Evolutionary conservation across 2,113 vertebrate species (phyloP).

Genomic region (Boulengeromyrus knoepffleri): DNA sequence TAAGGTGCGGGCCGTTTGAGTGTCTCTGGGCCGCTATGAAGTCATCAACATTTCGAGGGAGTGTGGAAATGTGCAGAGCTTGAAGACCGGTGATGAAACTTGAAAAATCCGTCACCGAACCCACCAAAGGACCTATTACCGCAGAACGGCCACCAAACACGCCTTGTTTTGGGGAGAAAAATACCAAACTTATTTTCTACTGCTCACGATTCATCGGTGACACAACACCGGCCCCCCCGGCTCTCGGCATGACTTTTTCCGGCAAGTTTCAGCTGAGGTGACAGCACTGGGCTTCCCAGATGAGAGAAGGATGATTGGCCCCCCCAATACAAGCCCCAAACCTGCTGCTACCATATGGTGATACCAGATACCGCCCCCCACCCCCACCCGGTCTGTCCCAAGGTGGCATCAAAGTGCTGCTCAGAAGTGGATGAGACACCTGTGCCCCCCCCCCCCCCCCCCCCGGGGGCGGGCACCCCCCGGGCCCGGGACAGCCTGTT

Average conservation of each 20-base stretch:
- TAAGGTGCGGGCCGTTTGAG: slow-evolving; percentile 37
- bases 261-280: not conserved
- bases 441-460: slow-evolving; percentile 4
- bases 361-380: slow-evolving; percentile 48
- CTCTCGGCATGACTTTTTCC: not conserved
- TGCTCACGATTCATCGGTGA: not conserved
- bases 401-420: slow-evolving; percentile 38
- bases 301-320: slow-evolving; percentile 22
- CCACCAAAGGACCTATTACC: not conserved
- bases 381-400: slow-evolving; percentile 26
- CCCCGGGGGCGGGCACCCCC: too few species aligned
- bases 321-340: slow-evolving; percentile 33
- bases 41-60: not conserved
- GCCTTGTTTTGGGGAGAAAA: not conserved
- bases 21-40: not conserved
- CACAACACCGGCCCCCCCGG: slow-evolving; percentile 13
- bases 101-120: not conserved
- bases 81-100: not conserved
- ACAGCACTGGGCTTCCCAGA: not conserved
- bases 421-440: slow-evolving; percentile 33
- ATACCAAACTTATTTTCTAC: not conserved
- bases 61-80: not conserved
- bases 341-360: slow-evolving; percentile 54
- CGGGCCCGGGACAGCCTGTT: too few species aligned
- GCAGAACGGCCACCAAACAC: not conserved